Conservation (phyloP, 1,140 invertebrate genomes). For the Cydia fagiglandana region DNA sequence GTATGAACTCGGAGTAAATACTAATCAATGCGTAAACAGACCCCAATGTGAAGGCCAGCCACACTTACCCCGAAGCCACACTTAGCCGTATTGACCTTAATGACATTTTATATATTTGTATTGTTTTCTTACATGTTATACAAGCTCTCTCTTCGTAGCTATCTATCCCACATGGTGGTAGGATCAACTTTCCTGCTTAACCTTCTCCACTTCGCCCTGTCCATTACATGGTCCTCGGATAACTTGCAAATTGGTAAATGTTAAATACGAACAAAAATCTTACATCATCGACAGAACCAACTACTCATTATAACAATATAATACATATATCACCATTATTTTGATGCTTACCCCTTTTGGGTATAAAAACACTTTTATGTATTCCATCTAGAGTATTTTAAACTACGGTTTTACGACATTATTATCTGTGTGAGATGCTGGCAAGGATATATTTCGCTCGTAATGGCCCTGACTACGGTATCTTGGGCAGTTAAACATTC, state of each 20-base stretch:
- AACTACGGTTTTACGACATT: slow-evolving; percentile 60
- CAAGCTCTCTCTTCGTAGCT: too few species aligned
- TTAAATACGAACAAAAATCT: too few species aligned
- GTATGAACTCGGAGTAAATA: too few species aligned
- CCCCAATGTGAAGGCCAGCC: too few species aligned
- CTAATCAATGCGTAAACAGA: too few species aligned
- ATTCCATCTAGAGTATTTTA: slow-evolving; percentile 61
- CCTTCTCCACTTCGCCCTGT: too few species aligned
- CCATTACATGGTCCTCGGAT: too few species aligned
- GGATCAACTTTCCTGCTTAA: too few species aligned
- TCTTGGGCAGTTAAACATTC: slow-evolving; percentile 39
- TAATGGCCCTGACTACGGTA: slow-evolving; percentile 9
- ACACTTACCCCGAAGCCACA: background rate
- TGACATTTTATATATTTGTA: background rate
- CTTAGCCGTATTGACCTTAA: background rate
- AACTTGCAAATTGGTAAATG: too few species aligned
- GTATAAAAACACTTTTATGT: slow-evolving; percentile 56
- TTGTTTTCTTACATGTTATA: too few species aligned
- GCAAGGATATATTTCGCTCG: slow-evolving; percentile 23
- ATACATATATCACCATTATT: background rate
- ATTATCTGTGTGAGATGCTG: slow-evolving; percentile 52
- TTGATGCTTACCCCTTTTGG: slow-evolving; percentile 59
- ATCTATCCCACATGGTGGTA: too few species aligned
- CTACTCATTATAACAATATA: background rate
- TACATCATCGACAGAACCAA: background rate